These are phyloP conservation scores for Enteromius thamalakanensis DNA, from an alignment of 2,797 vertebrate genomes.

Conservation along the genomic window DNA sequence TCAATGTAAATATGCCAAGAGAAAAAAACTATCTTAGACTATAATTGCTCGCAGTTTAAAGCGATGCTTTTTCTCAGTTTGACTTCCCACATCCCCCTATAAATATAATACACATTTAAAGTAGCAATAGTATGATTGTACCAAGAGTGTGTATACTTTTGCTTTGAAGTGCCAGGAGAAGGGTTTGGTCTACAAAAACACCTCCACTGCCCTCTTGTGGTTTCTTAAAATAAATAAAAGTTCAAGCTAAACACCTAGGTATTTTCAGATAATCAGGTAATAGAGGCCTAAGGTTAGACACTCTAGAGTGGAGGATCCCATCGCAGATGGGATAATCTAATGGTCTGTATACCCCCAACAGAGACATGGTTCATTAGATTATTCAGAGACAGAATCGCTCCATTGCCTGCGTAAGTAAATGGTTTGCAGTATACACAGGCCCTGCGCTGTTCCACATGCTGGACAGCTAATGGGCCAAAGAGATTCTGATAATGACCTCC, in stretches of 20 bases:
- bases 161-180: not conserved
- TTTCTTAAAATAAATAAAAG: constrained; percentile 4
- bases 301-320: not conserved
- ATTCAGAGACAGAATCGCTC: constrained; percentile 35
- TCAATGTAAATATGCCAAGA: not conserved
- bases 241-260: not conserved
- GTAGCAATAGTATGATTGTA: not conserved
- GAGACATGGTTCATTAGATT: constrained; percentile 33
- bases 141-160: not conserved
- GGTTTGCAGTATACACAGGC: constrained; percentile 22
- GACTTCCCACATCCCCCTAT: not conserved
- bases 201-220: constrained; percentile 63
- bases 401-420: constrained; percentile 47
- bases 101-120: not conserved
- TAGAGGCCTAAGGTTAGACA: not conserved
- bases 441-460: constrained; percentile 58
- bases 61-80: not conserved
- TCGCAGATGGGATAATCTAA: constrained; percentile 10
- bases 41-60: not conserved
- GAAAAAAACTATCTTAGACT: not conserved
- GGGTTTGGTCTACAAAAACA: constrained; percentile 14
- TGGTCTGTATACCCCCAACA: constrained; percentile 15
- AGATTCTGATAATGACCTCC: constrained; percentile 58
- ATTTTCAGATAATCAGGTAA: constrained; percentile 5
- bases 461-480: constrained; percentile 59